Percentiles rank a stretch among this genome's conserved stretches.
phyloP scores from a whole-genome alignment of 2,888 invertebrate genomes.

The Ichneumoninae sp. region DNA sequence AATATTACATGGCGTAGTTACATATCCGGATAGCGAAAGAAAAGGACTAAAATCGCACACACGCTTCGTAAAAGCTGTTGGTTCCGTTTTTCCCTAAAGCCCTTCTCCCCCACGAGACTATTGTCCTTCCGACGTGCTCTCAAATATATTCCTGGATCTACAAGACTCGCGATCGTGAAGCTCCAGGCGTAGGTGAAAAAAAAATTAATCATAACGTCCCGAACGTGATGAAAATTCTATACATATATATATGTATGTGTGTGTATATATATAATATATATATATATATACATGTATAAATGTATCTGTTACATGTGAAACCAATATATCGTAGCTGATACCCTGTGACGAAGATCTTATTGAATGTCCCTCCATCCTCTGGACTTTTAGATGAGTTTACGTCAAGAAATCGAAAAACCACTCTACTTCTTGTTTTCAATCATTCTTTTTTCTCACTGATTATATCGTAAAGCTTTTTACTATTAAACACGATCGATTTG shows the following conservation, averaged over 20 bases:
- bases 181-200: slow-evolving; percentile 20
- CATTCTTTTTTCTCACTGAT: background rate
- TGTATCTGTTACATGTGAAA: slow-evolving; percentile 68
- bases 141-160: slow-evolving; percentile 31
- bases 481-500: too few species aligned
- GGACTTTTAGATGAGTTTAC: background rate
- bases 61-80: slow-evolving; percentile 30
- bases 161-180: slow-evolving; percentile 5
- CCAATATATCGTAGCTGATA: slow-evolving; percentile 66
- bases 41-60: slow-evolving; percentile 46
- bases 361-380: background rate
- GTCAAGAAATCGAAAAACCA: background rate
- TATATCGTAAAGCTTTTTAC: background rate
- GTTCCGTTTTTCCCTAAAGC: slow-evolving; percentile 6
- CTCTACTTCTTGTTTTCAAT: too few species aligned
- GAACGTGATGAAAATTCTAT: slow-evolving; percentile 51
- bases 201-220: slow-evolving; percentile 28
- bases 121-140: slow-evolving; percentile 43
- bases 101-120: background rate
- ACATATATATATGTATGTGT: slow-evolving; percentile 67
- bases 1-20: slow-evolving; percentile 56
- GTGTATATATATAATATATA: slow-evolving; percentile 76
- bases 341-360: slow-evolving; percentile 44
- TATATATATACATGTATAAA: slow-evolving; percentile 75
- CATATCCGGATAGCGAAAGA: slow-evolving; percentile 51